Evolutionary conservation across 2,797 vertebrate species (phyloP).

Genomic region (Darevskia mixta): DNA sequence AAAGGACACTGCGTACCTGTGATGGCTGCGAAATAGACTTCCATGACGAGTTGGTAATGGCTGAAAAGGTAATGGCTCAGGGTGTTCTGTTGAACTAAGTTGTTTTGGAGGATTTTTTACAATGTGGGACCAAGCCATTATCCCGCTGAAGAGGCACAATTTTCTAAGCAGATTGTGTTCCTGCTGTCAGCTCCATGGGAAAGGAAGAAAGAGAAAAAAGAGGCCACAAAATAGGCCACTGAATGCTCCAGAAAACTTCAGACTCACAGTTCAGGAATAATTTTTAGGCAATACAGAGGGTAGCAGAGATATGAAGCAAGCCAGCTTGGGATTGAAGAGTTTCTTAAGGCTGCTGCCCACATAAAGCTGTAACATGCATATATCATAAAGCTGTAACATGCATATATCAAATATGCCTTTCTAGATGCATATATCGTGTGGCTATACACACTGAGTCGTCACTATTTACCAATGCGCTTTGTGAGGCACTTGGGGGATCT

Average conservation of each 20-base stretch:
- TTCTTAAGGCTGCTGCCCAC: neutral
- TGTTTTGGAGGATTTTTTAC: neutral
- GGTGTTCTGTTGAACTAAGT: slow-evolving; percentile 9
- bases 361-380: neutral
- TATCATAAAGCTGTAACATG: neutral
- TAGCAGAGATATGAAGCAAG: neutral
- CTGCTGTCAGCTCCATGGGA: neutral
- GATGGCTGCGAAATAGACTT: neutral
- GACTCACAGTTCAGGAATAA: neutral
- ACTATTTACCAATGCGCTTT: neutral
- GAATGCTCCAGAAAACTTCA: neutral
- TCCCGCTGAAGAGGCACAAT: neutral
- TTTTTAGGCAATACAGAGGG: neutral
- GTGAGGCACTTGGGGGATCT: neutral
- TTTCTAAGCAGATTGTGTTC: slow-evolving; percentile 12
- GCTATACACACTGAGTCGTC: neutral
- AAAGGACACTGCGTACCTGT: slow-evolving; percentile 2
- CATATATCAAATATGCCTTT: neutral
- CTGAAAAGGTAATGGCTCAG: neutral
- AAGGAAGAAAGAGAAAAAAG: neutral
- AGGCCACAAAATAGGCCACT: neutral
- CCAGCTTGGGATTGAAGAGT: neutral
- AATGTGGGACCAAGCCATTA: slow-evolving; percentile 5
- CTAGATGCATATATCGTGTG: neutral
- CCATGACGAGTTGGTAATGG: neutral